Evolutionary conservation across 2,888 invertebrate species (phyloP).

Genomic region (Lamellibrachia columna): DNA sequence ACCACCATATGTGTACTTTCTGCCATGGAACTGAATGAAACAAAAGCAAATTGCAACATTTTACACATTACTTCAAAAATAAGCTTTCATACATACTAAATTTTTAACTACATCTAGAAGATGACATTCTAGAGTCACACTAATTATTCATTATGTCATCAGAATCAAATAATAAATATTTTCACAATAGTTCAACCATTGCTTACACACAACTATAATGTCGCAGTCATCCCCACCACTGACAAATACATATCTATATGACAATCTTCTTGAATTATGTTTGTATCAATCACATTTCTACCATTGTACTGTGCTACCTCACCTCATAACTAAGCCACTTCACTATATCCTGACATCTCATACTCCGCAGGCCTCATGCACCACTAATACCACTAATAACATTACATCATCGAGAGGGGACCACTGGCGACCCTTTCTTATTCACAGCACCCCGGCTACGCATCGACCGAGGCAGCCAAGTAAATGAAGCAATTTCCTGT

Average conservation of each 20-base stretch:
- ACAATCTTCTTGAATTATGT: not conserved
- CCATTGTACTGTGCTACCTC: not conserved
- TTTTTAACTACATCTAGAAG: not conserved
- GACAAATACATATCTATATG: not conserved
- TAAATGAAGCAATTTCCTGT: constrained; percentile 12
- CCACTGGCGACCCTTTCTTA: not conserved
- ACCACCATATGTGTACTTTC: not conserved
- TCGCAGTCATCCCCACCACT: too few relatives aligned
- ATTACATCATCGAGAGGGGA: constrained; percentile 7
- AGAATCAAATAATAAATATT: not conserved
- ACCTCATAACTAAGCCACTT: not conserved
- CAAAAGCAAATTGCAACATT: too few relatives aligned
- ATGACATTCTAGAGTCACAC: not conserved
- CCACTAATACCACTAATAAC: not conserved
- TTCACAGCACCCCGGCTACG: not conserved
- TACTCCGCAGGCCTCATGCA: not conserved
- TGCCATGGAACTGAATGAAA: not conserved
- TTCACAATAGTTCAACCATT: not conserved
- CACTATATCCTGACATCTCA: not conserved
- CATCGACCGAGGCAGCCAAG: not conserved
- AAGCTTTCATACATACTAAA: not conserved
- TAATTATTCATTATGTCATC: not conserved
- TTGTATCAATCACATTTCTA: not conserved
- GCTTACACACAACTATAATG: not conserved
- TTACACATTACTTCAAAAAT: not conserved